Evolutionary conservation across 2,113 vertebrate species (phyloP).

Genomic region (Saimiri boliviensis): DNA sequence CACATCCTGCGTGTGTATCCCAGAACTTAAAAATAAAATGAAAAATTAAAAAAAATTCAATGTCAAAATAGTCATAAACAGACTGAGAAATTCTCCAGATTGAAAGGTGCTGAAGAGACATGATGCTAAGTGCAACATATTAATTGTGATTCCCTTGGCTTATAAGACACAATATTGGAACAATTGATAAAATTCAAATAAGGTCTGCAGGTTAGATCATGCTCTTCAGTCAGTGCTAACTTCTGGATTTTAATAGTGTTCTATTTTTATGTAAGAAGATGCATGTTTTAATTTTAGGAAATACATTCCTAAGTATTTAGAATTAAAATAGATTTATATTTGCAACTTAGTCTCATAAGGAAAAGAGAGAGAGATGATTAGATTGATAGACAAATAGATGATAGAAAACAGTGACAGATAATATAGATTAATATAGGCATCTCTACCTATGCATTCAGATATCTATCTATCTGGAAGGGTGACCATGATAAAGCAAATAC

Average conservation of each 20-base stretch:
- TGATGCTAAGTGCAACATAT: not conserved
- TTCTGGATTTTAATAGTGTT: not conserved
- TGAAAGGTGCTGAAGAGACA: not conserved
- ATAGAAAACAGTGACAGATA: too few species aligned
- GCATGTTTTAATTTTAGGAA: not conserved
- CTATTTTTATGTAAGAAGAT: not conserved
- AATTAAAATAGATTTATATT: not conserved
- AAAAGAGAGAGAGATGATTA: not conserved
- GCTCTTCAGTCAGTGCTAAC: not conserved
- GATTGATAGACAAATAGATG: not conserved
- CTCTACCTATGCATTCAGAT: not conserved
- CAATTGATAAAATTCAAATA: not conserved
- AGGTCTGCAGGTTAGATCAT: not conserved
- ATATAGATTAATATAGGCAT: not conserved
- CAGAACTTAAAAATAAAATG: too few species aligned
- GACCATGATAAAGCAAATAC: not conserved
- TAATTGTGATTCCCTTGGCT: not conserved
- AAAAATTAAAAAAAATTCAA: not conserved
- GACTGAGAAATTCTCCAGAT: not conserved
- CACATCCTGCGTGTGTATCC: too few species aligned
- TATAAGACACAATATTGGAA: not conserved
- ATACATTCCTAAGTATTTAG: not conserved
- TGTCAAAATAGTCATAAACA: not conserved
- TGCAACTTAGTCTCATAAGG: not conserved
- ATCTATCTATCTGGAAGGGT: not conserved